Conservation (phyloP, 2,797 vertebrate species). For the Esox lucius region DNA sequence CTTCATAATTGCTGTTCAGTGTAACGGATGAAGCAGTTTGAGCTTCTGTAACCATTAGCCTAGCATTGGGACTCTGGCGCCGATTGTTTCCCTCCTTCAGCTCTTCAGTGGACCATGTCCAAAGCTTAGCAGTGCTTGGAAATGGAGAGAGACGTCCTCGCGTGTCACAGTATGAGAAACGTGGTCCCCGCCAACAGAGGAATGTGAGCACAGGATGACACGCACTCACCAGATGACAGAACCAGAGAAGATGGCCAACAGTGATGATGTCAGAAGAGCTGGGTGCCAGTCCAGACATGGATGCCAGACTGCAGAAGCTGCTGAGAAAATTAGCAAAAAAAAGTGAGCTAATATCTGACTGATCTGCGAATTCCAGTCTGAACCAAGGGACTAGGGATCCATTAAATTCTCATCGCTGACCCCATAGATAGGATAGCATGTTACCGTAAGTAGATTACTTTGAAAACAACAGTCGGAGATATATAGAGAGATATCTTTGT, state of each 20-base stretch:
- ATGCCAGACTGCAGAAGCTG: neutral
- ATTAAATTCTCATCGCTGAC: too few species aligned
- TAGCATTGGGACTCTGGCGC: neutral
- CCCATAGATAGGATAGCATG: too few species aligned
- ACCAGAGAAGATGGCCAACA: slow-evolving; percentile 61
- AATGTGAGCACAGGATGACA: slow-evolving; percentile 58
- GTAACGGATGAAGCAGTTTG: too few species aligned
- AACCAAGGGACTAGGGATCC: too few species aligned
- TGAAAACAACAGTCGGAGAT: too few species aligned
- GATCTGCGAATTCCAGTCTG: too few species aligned
- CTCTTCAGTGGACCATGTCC: slow-evolving; percentile 48
- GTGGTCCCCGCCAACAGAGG: slow-evolving; percentile 49
- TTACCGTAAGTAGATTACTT: too few species aligned
- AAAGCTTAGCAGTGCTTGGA: slow-evolving; percentile 56
- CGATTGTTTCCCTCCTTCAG: slow-evolving; percentile 4
- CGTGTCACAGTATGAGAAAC: slow-evolving; percentile 56
- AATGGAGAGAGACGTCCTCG: slow-evolving; percentile 46
- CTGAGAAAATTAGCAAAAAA: neutral
- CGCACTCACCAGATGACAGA: slow-evolving; percentile 70
- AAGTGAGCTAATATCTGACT: neutral
- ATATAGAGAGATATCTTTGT: too few species aligned
- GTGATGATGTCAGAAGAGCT: slow-evolving; percentile 65
- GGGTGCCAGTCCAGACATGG: slow-evolving; percentile 8
- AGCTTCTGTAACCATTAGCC: neutral
- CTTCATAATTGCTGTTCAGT: slow-evolving; percentile 46